A percentile compares a stretch with the other conserved stretches of the same genome.
Conservation (phyloP, 1,140 invertebrate species). For the Melanaphis sacchari region DNA sequence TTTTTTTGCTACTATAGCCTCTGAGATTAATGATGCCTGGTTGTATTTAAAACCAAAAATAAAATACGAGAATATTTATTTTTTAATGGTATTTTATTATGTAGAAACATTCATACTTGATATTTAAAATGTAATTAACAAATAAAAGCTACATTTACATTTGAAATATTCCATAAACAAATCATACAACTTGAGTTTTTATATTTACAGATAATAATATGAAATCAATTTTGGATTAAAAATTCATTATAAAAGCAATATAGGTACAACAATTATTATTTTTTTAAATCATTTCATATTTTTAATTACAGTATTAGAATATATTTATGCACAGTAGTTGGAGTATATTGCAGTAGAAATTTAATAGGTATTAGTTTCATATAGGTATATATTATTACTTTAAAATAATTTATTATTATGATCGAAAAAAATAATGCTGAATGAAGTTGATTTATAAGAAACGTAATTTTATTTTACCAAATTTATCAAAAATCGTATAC, state of each 20-base stretch:
- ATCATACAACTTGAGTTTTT: neutral
- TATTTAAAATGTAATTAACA: neutral
- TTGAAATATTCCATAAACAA: neutral
- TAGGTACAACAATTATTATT: no score
- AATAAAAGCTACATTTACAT: neutral
- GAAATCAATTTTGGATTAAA: neutral
- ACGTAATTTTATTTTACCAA: no score
- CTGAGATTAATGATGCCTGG: neutral
- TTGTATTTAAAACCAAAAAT: no score
- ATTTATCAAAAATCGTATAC: no score
- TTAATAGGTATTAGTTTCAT: neutral
- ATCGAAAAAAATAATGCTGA: neutral
- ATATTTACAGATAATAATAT: neutral
- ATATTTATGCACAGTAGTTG: no score
- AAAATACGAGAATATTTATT: neutral
- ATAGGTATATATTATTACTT: neutral
- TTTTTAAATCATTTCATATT: no score
- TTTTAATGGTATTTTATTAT: neutral
- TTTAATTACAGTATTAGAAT: no score
- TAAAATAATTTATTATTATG: neutral
- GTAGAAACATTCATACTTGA: neutral
- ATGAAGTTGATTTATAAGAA: neutral
- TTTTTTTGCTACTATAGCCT: neutral
- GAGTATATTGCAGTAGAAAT: no score
- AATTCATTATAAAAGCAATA: no score